phyloP scores from a whole-genome alignment of 2,888 invertebrate species.

The Nebria brevicollis region DNA sequence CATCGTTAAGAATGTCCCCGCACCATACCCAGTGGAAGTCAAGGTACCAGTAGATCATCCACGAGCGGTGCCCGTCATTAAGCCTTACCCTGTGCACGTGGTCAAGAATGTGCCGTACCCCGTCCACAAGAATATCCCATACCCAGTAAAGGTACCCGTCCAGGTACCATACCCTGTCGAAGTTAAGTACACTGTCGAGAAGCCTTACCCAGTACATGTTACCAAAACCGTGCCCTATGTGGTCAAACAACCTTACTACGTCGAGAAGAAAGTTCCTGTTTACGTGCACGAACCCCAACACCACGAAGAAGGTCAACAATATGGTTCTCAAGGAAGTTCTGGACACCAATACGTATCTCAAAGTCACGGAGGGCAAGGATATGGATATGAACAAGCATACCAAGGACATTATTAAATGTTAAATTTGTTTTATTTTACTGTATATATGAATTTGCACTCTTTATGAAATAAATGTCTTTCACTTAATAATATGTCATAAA shows the following conservation, averaged over 20 bases:
- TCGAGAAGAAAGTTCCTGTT: conserved; percentile 63
- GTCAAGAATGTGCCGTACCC: conserved; percentile 31
- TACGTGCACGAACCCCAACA: conserved; percentile 69
- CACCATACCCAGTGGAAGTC: conserved; percentile 60
- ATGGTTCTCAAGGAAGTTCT: not conserved
- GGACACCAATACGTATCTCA: not conserved
- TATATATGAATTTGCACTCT: not conserved
- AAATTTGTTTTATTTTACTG: not conserved
- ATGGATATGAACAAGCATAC: conserved; percentile 10
- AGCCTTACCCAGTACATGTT: conserved; percentile 56
- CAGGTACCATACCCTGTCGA: conserved; percentile 25
- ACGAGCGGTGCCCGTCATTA: conserved; percentile 68
- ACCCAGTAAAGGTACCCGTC: conserved; percentile 34
- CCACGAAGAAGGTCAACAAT: conserved; percentile 9
- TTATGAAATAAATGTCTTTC: not conserved
- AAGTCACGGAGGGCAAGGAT: not conserved
- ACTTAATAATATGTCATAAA: not conserved
- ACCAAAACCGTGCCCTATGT: conserved; percentile 27
- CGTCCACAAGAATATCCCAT: conserved; percentile 33
- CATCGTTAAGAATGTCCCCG: conserved; percentile 29
- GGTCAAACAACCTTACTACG: conserved; percentile 48
- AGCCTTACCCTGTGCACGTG: conserved; percentile 21
- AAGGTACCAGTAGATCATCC: conserved; percentile 71
- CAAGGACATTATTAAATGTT: conserved; percentile 13
- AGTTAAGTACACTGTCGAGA: conserved; percentile 63